Percentiles rank a stretch among this genome's conserved stretches.
phyloP scores from a whole-genome alignment of 2,888 invertebrate species.

The Andricus curvator region DNA sequence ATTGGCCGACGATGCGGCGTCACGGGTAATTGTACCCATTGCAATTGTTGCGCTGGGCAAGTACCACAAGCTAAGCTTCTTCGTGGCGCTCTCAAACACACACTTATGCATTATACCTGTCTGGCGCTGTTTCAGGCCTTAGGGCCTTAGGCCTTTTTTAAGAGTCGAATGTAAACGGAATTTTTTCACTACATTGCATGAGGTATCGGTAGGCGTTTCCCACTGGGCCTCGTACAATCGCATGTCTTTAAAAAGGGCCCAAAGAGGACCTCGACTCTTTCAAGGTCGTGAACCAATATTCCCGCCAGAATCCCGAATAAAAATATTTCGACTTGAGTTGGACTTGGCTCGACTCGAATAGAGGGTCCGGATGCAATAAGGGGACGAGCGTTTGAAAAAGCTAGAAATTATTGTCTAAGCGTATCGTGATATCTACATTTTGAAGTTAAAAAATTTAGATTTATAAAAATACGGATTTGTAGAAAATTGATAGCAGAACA shows the following conservation, averaged over 20 bases:
- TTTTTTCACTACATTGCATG: conserved; percentile 54
- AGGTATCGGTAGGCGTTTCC: conserved; percentile 57
- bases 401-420: too few relatives aligned
- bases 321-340: too few relatives aligned
- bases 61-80: conserved; percentile 34
- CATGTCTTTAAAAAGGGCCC: conserved; percentile 45
- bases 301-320: conserved; percentile 19
- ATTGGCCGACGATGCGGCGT: conserved; percentile 52
- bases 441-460: too few relatives aligned
- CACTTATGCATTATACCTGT: conserved; percentile 12
- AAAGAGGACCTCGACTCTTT: conserved; percentile 52
- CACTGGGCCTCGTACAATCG: conserved; percentile 50
- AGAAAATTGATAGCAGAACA: too few relatives aligned
- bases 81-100: conserved; percentile 16
- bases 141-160: conserved; percentile 18
- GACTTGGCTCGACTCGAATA: too few relatives aligned
- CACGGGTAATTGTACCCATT: conserved; percentile 55
- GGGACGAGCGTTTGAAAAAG: too few relatives aligned
- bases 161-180: conserved; percentile 54
- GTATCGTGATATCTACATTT: too few relatives aligned
- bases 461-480: too few relatives aligned
- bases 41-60: conserved; percentile 46
- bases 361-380: too few relatives aligned
- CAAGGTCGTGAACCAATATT: conserved; percentile 52
- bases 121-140: conserved; percentile 25